These are phyloP conservation scores for Heterotilapia buettikoferi DNA, from an alignment of 2,113 vertebrate species.

Conservation along the genomic window DNA sequence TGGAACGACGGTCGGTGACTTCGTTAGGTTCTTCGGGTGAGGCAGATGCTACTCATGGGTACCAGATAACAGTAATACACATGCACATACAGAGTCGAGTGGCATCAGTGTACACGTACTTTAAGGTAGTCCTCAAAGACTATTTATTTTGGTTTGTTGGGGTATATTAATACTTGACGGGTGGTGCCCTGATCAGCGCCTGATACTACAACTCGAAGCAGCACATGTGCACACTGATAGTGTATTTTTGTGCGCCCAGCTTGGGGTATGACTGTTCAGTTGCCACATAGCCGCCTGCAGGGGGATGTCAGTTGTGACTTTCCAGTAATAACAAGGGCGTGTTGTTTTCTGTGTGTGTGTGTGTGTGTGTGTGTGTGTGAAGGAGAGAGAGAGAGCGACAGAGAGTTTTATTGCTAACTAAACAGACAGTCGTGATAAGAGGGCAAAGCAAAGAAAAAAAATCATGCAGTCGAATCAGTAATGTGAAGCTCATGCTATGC, in stretches of 20 bases:
- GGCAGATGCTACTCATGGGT: neutral
- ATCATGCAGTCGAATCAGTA: neutral
- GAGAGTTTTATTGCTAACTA: conserved; percentile 44
- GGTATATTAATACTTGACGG: conserved; percentile 22
- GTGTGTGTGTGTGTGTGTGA: neutral
- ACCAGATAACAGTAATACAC: conserved; percentile 10
- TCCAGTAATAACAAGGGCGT: conserved; percentile 62
- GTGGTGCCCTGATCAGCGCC: neutral
- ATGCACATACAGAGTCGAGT: neutral
- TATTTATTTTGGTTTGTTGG: conserved; percentile 31
- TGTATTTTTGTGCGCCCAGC: conserved; percentile 24
- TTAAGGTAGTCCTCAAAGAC: neutral
- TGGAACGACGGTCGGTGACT: neutral
- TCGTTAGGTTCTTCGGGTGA: conserved; percentile 13
- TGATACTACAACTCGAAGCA: neutral
- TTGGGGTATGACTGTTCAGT: conserved; percentile 23
- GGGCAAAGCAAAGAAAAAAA: conserved; percentile 8
- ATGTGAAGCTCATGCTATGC: conserved; percentile 40
- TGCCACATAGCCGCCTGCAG: conserved; percentile 38
- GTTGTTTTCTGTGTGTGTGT: conserved; percentile 48
- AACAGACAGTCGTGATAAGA: conserved; percentile 17
- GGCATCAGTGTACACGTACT: neutral
- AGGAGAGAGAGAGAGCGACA: neutral
- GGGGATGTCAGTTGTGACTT: conserved; percentile 59
- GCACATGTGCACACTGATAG: conserved; percentile 38